Percentiles rank a stretch among this genome's conserved stretches.
Conservation (phyloP, 2,888 invertebrate genomes). For the Monochamus alternatus region DNA sequence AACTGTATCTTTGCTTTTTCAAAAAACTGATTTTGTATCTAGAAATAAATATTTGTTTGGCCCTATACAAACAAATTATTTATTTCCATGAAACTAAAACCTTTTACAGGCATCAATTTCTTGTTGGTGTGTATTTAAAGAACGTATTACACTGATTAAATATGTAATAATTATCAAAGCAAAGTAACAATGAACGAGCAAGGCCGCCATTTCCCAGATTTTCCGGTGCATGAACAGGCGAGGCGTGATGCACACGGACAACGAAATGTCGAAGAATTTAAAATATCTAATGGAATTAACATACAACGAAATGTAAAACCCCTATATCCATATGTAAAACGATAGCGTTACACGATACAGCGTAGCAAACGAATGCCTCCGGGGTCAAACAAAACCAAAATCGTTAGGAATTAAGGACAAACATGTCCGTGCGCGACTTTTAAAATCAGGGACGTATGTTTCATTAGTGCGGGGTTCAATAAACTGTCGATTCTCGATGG, state of each 20-base stretch:
- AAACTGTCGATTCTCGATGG: conserved; percentile 38
- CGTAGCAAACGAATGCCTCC: conserved; percentile 33
- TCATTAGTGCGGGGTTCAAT: conserved; percentile 38
- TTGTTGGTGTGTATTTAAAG: no score
- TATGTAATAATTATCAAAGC: no score
- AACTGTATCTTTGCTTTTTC: no score
- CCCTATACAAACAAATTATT: no score
- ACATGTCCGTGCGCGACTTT: conserved; percentile 38
- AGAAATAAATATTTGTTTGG: no score
- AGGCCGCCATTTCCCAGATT: conserved; percentile 7
- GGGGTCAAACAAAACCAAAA: conserved; percentile 46
- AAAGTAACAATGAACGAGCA: background rate
- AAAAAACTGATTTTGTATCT: no score
- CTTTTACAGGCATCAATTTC: no score
- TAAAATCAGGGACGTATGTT: conserved; percentile 32
- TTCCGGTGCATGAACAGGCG: background rate
- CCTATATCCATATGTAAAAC: conserved; percentile 20
- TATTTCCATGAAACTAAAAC: no score
- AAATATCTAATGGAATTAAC: conserved; percentile 32
- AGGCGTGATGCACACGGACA: conserved; percentile 10
- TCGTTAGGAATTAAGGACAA: conserved; percentile 48
- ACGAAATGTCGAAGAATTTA: conserved; percentile 33
- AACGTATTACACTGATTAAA: no score
- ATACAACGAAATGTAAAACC: conserved; percentile 31
- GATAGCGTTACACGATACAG: conserved; percentile 36